Base-by-base conservation (phyloP, 64 coral and sea anemone genomes). In the Stichodactyla mertensii region DNA sequence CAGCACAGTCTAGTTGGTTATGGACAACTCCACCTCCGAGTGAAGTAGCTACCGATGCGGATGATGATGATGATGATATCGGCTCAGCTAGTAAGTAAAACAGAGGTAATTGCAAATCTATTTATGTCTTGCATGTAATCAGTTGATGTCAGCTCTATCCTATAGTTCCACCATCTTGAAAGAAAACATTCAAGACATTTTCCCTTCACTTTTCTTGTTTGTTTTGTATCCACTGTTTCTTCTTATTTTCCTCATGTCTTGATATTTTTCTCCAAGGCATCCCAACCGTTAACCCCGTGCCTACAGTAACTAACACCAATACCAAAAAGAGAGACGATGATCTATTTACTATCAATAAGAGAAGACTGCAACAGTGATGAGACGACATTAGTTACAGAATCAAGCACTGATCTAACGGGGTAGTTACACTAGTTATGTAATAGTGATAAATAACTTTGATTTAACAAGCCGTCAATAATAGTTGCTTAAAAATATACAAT, bases 61-160 rank as follows among this genome's bases (percentile, higher is more conserved):
- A 61, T 27, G 83, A 64, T 19, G 84, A 86, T 66, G 84, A 86
- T 18, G 84, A 66, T 12, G 84, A 86, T 15, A 10, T 57, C 0
- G 66, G 59, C 6, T 86, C 84, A 67, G 23, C 59, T 51, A 86
- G 66, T 61, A 67, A 86, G 66, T 52, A 57, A 67, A 55, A 16
- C 18, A 45, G 27, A 18, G 19, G 2, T 61, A 67, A 18, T 15
- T 62, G 10, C 84, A 52, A 86, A 19, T 13, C 51, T 19, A 86
- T 8, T 86, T 8, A 9, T 31, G 36, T 45, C 36, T 2, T 45
- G 36, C 36, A 45, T 45, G 1, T 45, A 45, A 45, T 45, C 36
- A 45, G 36, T 74, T 27, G 22, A 6, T 66, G 4, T 59, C 9
- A 16, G 57, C 10, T 12, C 62, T 20, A 20, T 66, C 6, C 62